Conservation (phyloP, 2,797 vertebrate species). For the Mastacembelus armatus region DNA sequence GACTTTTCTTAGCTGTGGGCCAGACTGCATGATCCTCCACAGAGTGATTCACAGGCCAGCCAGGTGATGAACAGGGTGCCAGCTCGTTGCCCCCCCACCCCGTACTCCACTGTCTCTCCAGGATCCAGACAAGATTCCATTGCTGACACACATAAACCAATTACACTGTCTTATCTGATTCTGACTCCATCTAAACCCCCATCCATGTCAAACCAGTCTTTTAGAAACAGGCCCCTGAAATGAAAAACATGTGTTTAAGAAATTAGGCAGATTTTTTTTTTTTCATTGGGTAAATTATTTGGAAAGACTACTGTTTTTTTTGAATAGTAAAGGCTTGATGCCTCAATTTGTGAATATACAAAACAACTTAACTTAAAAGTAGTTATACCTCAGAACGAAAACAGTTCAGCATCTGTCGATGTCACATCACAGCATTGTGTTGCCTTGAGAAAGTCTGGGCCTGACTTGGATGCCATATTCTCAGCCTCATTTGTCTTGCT, state of each 20-base stretch:
- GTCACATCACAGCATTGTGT: constrained; percentile 38
- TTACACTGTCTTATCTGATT: constrained; percentile 82
- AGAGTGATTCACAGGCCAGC: constrained; percentile 57
- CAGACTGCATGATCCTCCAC: constrained; percentile 53
- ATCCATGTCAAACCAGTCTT: constrained; percentile 78
- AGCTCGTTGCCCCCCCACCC: constrained; percentile 45
- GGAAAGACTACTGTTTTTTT: constrained; percentile 69
- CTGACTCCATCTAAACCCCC: constrained; percentile 73
- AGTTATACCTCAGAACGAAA: constrained; percentile 16
- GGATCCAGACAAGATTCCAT: constrained; percentile 79
- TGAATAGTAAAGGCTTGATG: constrained; percentile 7
- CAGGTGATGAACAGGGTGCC: constrained; percentile 79
- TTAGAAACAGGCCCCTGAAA: constrained; percentile 74
- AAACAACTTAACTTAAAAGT: constrained; percentile 47
- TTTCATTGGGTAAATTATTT: constrained; percentile 71
- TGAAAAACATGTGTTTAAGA: constrained; percentile 77
- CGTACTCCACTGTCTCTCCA: constrained; percentile 61
- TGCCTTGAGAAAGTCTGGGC: constrained; percentile 55
- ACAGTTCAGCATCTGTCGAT: constrained; percentile 47
- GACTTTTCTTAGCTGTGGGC: constrained; percentile 45
- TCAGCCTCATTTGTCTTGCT: constrained; percentile 77
- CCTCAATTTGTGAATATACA: constrained; percentile 44
- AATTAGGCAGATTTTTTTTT: constrained; percentile 75
- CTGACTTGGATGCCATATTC: constrained; percentile 61
- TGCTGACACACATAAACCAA: constrained; percentile 84